phyloP scores from a whole-genome alignment of 2,888 invertebrate species.

The Neoitamus cyanurus region DNA sequence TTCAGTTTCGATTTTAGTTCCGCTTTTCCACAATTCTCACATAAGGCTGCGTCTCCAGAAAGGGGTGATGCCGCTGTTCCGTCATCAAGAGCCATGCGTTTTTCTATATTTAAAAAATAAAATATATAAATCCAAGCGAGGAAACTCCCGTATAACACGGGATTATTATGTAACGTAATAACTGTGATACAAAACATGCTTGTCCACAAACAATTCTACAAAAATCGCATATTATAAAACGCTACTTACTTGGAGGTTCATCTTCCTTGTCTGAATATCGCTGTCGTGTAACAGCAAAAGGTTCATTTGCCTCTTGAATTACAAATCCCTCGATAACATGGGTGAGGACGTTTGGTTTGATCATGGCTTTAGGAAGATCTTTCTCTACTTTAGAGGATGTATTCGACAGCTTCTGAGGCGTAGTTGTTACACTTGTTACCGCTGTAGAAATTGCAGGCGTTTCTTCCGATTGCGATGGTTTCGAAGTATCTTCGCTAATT shows the following conservation, averaged over 20 bases:
- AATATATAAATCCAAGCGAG: no score
- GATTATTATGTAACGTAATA: no score
- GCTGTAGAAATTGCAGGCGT: background rate
- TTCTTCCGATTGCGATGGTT: background rate
- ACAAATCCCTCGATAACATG: constrained; percentile 98
- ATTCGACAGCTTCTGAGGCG: constrained; percentile 52
- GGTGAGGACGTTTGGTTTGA: constrained; percentile 93
- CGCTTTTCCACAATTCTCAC: constrained; percentile 79
- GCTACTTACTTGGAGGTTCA: constrained; percentile 81
- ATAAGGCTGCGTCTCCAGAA: constrained; percentile 65
- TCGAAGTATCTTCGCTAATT: background rate
- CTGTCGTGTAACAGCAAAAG: constrained; percentile 82
- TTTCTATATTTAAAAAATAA: constrained; percentile 57
- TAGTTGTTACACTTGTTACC: background rate
- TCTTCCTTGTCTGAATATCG: constrained; percentile 74
- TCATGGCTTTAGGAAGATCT: constrained; percentile 86
- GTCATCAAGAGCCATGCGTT: constrained; percentile 61
- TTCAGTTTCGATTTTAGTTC: constrained; percentile 76
- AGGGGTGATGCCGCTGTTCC: constrained; percentile 50
- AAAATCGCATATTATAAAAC: constrained; percentile 14
- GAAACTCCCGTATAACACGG: no score
- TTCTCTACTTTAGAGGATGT: constrained; percentile 61
- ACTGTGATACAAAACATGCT: no score
- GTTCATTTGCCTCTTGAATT: constrained; percentile 93
- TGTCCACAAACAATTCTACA: background rate